These are phyloP conservation scores for Lepeophtheirus nordmannii DNA, from an alignment of 2,888 invertebrate genomes.

Conservation along the genomic window DNA sequence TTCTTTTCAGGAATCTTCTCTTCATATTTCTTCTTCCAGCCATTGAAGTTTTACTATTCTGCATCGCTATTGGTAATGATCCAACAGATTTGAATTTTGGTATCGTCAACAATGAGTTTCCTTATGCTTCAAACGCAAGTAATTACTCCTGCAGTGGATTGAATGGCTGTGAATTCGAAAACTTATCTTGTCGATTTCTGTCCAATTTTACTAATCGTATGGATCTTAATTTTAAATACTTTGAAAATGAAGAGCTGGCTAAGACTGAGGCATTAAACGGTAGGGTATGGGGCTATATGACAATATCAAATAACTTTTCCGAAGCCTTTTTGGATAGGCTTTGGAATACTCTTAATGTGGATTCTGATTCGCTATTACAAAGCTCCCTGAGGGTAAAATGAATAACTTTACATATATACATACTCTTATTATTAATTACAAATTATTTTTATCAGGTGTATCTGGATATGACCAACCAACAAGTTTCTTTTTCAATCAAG, in stretches of 20 bases:
- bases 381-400: constrained; percentile 42
- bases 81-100: constrained; percentile 65
- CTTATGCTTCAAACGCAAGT: constrained; percentile 34
- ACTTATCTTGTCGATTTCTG: constrained; percentile 54
- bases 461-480: constrained; percentile 89
- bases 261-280: constrained; percentile 55
- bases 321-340: constrained; percentile 65
- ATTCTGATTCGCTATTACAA: constrained; percentile 68
- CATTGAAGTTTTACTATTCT: constrained; percentile 83
- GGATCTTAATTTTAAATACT: constrained; percentile 27
- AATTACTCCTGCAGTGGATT: constrained; percentile 33
- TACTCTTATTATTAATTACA: neutral
- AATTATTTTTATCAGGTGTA: constrained; percentile 45
- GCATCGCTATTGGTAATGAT: constrained; percentile 74
- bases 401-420: neutral
- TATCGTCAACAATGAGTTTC: constrained; percentile 62
- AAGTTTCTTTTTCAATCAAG: constrained; percentile 76
- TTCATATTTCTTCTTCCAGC: constrained; percentile 87
- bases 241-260: constrained; percentile 43
- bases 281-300: constrained; percentile 71
- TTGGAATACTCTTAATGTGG: constrained; percentile 60
- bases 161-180: constrained; percentile 51
- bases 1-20: constrained; percentile 59
- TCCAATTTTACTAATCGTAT: constrained; percentile 7
- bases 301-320: constrained; percentile 77